A percentile compares a stretch with the other conserved stretches of the same genome.
These are phyloP conservation scores for Lasioglossum baleicum DNA, from an alignment of 1,140 invertebrate species.

Conservation along the genomic window DNA sequence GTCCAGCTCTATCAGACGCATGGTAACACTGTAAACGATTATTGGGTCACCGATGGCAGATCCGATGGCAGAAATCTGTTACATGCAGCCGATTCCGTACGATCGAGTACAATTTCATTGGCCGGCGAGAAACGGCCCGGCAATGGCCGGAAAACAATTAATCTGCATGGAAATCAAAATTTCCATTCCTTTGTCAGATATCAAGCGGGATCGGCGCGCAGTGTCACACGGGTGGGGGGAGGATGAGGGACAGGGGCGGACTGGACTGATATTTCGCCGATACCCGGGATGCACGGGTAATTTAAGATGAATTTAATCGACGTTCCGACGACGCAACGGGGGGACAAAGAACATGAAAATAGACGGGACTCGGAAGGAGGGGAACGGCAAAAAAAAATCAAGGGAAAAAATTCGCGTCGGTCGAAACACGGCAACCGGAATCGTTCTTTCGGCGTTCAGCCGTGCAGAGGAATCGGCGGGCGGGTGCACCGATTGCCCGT, in stretches of 20 bases:
- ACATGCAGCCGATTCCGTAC: not conserved
- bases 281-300: not conserved
- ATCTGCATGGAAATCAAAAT: conserved; percentile 28
- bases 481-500: conserved; percentile 21
- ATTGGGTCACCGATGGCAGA: no score
- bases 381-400: no score
- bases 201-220: not conserved
- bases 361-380: not conserved
- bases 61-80: not conserved
- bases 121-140: not conserved
- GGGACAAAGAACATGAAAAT: not conserved
- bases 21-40: not conserved
- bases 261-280: not conserved
- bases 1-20: not conserved
- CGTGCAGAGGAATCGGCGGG: not conserved
- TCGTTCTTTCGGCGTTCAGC: conserved; percentile 13
- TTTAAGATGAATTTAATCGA: conserved; percentile 40
- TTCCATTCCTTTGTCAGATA: conserved; percentile 24
- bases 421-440: conserved; percentile 9
- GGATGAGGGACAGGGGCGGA: no score
- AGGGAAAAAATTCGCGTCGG: not conserved
- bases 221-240: no score
- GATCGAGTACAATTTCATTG: conserved; percentile 1
- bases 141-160: conserved; percentile 13
- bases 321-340: not conserved